A percentile compares a stretch with the other conserved stretches of the same genome.
Conservation (phyloP, 2,113 vertebrate species). For the Carollia perspicillata region DNA sequence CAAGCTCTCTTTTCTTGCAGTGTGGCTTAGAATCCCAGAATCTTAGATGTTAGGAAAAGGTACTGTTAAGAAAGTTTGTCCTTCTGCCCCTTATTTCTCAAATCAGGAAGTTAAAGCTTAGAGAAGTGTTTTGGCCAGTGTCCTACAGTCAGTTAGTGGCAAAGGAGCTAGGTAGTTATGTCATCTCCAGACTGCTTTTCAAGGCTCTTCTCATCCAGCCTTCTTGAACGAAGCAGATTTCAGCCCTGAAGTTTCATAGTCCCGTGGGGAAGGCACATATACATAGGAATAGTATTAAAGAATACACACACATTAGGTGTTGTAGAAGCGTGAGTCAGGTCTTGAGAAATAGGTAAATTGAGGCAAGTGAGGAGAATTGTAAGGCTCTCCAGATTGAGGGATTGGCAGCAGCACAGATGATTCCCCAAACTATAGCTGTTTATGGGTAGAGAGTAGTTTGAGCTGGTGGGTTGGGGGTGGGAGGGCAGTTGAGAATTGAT, state of each 20-base stretch:
- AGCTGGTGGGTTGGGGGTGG: not conserved
- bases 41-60: not conserved
- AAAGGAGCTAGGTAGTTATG: not conserved
- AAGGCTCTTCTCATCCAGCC: not conserved
- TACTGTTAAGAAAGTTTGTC: not conserved
- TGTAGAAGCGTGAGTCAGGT: not conserved
- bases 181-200: not conserved
- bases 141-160: not conserved
- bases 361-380: not conserved
- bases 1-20: not conserved
- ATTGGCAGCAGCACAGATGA: not conserved
- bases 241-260: not conserved
- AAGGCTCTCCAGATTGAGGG: not conserved
- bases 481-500: not conserved
- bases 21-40: not conserved
- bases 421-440: not conserved
- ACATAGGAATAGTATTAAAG: not conserved
- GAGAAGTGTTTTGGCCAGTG: not conserved
- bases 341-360: not conserved
- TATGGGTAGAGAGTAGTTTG: not conserved
- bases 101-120: slow-evolving; percentile 5
- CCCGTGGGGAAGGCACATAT: not conserved
- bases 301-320: not conserved
- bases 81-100: not conserved
- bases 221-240: slow-evolving; percentile 5